phyloP scores from a whole-genome alignment of 2,888 invertebrate species.

The Ophion ellenae region DNA sequence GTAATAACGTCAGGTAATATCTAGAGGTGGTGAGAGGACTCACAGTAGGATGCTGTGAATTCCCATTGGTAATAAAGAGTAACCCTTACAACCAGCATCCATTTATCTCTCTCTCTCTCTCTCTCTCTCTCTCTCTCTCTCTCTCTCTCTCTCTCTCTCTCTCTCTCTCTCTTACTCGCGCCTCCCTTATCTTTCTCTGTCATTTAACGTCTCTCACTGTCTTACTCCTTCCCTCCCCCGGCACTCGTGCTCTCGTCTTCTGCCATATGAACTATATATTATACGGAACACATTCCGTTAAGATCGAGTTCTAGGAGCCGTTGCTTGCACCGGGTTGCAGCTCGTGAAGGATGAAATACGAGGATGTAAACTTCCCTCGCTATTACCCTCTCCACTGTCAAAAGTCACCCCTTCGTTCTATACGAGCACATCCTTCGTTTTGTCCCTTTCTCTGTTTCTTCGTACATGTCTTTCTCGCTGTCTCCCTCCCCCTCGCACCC shows the following conservation, averaged over 20 bases:
- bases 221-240: conserved; percentile 16
- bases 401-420: conserved; percentile 41
- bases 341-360: conserved; percentile 67
- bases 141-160: background rate
- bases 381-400: conserved; percentile 62
- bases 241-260: conserved; percentile 34
- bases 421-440: conserved; percentile 36
- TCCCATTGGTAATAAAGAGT: conserved; percentile 78
- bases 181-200: conserved; percentile 8
- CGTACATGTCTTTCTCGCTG: conserved; percentile 33
- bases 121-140: background rate
- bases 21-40: conserved; percentile 64
- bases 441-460: conserved; percentile 44
- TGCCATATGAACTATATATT: conserved; percentile 37
- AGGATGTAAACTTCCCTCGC: conserved; percentile 70
- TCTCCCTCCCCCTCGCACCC: background rate
- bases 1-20: conserved; percentile 73
- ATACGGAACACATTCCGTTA: conserved; percentile 59
- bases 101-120: conserved; percentile 10
- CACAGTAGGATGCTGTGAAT: conserved; percentile 66
- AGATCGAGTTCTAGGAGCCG: conserved; percentile 65
- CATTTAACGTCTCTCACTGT: conserved; percentile 21
- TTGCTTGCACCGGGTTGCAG: conserved; percentile 63
- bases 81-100: conserved; percentile 56
- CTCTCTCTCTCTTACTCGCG: background rate